Percentiles rank a stretch among this genome's conserved stretches.
Conservation (phyloP, 2,888 invertebrate genomes). For the Xiphydria camelus region DNA sequence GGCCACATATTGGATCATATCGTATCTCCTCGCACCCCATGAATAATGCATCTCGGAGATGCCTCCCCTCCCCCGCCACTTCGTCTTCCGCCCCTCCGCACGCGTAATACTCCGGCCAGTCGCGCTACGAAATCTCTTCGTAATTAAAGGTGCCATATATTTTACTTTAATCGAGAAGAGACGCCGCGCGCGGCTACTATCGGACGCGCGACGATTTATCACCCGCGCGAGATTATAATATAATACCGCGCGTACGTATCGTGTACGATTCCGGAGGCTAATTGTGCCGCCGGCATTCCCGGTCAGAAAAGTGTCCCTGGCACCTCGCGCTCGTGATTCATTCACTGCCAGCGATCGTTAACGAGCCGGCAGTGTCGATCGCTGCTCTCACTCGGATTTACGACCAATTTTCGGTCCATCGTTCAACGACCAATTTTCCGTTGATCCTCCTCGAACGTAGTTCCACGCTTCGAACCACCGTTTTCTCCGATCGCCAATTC, state of each 20-base stretch:
- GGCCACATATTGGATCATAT: slow-evolving; percentile 58
- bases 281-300: slow-evolving; percentile 1
- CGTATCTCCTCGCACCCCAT: slow-evolving; percentile 55
- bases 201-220: slow-evolving; percentile 42
- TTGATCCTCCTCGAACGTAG: no score
- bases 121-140: slow-evolving; percentile 42
- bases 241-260: slow-evolving; percentile 18
- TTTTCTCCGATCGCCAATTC: no score
- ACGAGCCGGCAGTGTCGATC: no score
- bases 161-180: slow-evolving; percentile 52
- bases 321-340: no score
- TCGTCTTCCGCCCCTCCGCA: neutral
- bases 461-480: no score
- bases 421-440: no score
- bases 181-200: slow-evolving; percentile 37
- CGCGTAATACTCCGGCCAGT: slow-evolving; percentile 31
- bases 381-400: no score
- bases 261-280: slow-evolving; percentile 2
- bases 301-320: no score
- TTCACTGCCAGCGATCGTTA: no score
- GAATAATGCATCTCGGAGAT: slow-evolving; percentile 45
- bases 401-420: no score
- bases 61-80: neutral
- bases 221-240: slow-evolving; percentile 32
- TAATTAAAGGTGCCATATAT: slow-evolving; percentile 53